phyloP scores from a whole-genome alignment of 1,140 invertebrate species.

The Caenorhabditis inopinata region DNA sequence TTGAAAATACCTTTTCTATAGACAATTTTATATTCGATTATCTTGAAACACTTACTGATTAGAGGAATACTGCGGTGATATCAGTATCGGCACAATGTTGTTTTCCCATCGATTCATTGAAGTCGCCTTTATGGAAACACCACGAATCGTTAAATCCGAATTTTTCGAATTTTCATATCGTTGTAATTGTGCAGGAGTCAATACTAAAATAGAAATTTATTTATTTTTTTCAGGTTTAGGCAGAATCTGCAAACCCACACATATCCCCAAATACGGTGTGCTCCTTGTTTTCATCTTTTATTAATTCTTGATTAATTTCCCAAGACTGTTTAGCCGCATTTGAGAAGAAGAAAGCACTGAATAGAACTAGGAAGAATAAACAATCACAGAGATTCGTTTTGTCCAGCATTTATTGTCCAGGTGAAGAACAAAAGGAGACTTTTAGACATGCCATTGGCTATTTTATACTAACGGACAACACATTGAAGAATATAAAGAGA shows the following conservation, averaged over 20 bases:
- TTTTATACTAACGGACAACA: constrained; percentile 19
- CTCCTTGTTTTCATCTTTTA: background rate
- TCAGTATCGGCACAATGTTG: background rate
- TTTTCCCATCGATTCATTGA: constrained; percentile 25
- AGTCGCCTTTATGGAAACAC: background rate
- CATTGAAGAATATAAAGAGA: background rate
- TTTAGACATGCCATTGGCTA: constrained; percentile 10
- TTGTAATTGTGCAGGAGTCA: constrained; percentile 28
- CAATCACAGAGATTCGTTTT: background rate
- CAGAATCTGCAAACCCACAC: constrained; percentile 34
- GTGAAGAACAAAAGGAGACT: constrained; percentile 16
- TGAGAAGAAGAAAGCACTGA: background rate
- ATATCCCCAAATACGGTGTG: constrained; percentile 28
- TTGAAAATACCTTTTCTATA: too few relatives aligned
- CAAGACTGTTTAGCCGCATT: background rate
- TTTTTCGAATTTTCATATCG: background rate
- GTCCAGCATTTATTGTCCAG: constrained; percentile 26
- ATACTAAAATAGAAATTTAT: background rate
- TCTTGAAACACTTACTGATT: background rate
- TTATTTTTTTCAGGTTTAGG: background rate
- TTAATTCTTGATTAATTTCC: background rate
- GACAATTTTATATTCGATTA: too few relatives aligned
- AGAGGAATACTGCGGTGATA: background rate
- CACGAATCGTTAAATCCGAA: background rate
- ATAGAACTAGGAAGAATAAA: background rate